phyloP scores from a whole-genome alignment of 30 jellyfish, hydroid and myxozoan genomes.

The Phacellophora camtschatica region DNA sequence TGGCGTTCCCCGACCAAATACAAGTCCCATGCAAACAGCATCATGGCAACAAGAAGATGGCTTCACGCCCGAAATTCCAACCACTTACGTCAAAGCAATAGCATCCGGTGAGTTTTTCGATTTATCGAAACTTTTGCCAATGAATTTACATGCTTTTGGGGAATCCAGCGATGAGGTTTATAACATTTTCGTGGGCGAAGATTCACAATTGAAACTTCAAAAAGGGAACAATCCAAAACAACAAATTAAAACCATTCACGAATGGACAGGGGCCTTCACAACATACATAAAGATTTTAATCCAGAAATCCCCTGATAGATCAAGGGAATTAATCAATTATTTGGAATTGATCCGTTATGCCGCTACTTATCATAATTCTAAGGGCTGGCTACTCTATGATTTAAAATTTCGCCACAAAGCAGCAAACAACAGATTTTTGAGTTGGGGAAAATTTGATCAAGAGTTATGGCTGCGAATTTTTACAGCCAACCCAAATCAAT shows the following conservation, averaged over 20 bases:
- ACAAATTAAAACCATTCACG: background rate
- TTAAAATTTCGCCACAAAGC: background rate
- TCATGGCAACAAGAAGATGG: background rate
- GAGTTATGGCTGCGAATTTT: background rate
- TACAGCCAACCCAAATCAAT: background rate
- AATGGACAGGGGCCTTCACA: constrained; percentile 8
- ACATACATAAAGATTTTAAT: background rate
- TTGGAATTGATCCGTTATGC: background rate
- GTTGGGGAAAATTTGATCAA: background rate
- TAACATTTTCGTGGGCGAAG: background rate
- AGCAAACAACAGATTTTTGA: background rate
- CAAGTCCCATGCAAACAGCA: background rate
- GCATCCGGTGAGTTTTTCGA: background rate
- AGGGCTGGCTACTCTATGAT: background rate
- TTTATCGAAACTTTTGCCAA: background rate
- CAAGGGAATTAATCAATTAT: background rate
- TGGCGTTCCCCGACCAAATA: no score
- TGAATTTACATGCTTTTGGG: background rate
- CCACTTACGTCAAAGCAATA: background rate
- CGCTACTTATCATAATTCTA: background rate
- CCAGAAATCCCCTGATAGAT: background rate
- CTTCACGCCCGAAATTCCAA: constrained; percentile 15
- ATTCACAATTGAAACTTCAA: background rate
- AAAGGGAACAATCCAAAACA: background rate
- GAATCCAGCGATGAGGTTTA: background rate